Conservation (phyloP, 2,888 invertebrate genomes). For the Cyclophora punctaria region DNA sequence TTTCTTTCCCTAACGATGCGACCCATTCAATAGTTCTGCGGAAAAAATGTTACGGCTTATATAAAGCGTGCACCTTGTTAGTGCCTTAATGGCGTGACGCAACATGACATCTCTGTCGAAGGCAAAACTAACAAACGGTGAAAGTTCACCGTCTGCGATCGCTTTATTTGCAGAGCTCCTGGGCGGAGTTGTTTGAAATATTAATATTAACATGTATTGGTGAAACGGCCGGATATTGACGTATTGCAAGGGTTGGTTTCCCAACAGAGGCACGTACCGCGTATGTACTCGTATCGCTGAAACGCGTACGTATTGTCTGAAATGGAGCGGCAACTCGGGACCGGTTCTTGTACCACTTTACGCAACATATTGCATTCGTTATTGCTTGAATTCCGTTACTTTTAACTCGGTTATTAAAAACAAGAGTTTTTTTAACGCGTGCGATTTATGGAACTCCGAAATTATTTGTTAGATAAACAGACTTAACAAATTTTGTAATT, state of each 20-base stretch:
- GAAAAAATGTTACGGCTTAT: constrained; percentile 26
- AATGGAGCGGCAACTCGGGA: constrained; percentile 59
- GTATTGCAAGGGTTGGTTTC: constrained; percentile 20
- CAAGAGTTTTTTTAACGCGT: constrained; percentile 36
- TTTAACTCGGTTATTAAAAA: constrained; percentile 60
- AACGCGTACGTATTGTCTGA: constrained; percentile 35
- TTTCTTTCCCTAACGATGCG: not conserved
- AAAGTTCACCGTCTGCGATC: constrained; percentile 48
- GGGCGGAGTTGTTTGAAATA: not conserved
- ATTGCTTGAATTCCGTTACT: constrained; percentile 55
- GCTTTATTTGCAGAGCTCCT: not conserved
- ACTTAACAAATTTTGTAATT: not conserved
- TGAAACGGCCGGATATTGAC: constrained; percentile 12
- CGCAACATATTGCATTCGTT: constrained; percentile 61
- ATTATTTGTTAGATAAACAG: constrained; percentile 12
- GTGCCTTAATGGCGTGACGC: constrained; percentile 41
- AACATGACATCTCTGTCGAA: constrained; percentile 47
- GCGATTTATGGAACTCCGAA: constrained; percentile 26
- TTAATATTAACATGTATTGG: constrained; percentile 6
- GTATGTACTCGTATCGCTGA: constrained; percentile 36
- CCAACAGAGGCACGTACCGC: constrained; percentile 19
- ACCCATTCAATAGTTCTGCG: not conserved
- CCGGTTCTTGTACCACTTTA: constrained; percentile 56
- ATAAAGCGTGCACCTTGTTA: constrained; percentile 37
- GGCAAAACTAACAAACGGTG: constrained; percentile 59